Conservation (phyloP, 1,140 invertebrate species). For the Wasmannia auropunctata region DNA sequence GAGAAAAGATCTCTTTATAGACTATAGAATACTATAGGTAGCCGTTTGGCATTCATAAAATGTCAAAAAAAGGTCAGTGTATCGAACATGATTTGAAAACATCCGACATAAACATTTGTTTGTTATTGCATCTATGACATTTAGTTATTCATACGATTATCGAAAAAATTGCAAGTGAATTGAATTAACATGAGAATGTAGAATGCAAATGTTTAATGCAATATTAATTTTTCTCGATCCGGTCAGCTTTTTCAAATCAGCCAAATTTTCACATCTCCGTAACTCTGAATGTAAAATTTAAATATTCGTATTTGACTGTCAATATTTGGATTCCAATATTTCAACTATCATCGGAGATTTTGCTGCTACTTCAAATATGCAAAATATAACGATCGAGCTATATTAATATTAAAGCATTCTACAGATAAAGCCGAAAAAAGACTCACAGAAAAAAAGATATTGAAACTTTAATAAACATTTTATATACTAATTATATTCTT, state of each 20-base stretch:
- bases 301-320: slow-evolving; percentile 7
- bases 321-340: neutral
- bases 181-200: neutral
- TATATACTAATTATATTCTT: neutral
- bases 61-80: neutral
- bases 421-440: neutral
- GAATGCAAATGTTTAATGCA: neutral
- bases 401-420: neutral
- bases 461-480: neutral
- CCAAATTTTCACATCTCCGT: neutral
- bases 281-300: neutral
- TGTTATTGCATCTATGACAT: neutral
- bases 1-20: neutral
- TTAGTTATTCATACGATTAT: neutral
- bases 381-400: neutral
- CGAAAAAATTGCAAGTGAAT: neutral
- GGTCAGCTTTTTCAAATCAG: neutral
- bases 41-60: neutral
- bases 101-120: neutral
- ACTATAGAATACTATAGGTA: neutral
- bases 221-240: neutral
- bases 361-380: neutral
- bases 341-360: neutral
- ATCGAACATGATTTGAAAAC: neutral
- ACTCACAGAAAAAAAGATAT: neutral